These are phyloP conservation scores for Tor tambroides DNA, from an alignment of 2,113 vertebrate species.

Conservation along the genomic window DNA sequence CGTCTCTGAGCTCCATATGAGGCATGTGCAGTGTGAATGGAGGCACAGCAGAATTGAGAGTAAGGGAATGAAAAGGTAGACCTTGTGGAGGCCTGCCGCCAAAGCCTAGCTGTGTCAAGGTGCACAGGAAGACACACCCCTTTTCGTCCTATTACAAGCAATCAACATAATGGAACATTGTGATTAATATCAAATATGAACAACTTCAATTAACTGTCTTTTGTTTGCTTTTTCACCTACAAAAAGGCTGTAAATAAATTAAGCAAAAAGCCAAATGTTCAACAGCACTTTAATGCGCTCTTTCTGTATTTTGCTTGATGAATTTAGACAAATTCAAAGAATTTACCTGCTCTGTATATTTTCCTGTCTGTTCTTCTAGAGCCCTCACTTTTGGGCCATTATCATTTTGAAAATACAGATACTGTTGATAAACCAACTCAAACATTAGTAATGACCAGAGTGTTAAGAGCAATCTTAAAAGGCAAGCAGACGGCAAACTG, in stretches of 20 bases:
- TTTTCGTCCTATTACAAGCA: constrained; percentile 99
- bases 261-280: constrained; percentile 74
- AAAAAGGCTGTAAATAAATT: constrained; percentile 74
- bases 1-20: constrained; percentile 85
- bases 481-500: constrained; percentile 79
- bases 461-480: constrained; percentile 91
- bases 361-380: constrained; percentile 95
- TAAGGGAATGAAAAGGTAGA: constrained; percentile 99
- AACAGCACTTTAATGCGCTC: constrained; percentile 77
- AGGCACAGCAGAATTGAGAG: constrained; percentile 99
- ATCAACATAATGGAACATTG: constrained; percentile 99
- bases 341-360: constrained; percentile 85
- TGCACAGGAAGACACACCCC: constrained; percentile 99
- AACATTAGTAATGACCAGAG: constrained; percentile 92
- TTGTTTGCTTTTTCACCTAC: constrained; percentile 67
- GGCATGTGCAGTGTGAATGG: constrained; percentile 95
- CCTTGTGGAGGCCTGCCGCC: constrained; percentile 99
- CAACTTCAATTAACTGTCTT: constrained; percentile 82
- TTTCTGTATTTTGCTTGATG: constrained; percentile 65
- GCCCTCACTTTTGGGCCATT: constrained; percentile 91
- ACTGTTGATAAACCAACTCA: constrained; percentile 93
- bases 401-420: constrained; percentile 78
- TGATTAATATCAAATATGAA: constrained; percentile 99
- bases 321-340: constrained; percentile 91
- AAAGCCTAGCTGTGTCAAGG: constrained; percentile 99